A percentile compares a stretch with the other conserved stretches of the same genome.
phyloP scores from a whole-genome alignment of 2,888 invertebrate species.

The Gnatocerus cornutus region DNA sequence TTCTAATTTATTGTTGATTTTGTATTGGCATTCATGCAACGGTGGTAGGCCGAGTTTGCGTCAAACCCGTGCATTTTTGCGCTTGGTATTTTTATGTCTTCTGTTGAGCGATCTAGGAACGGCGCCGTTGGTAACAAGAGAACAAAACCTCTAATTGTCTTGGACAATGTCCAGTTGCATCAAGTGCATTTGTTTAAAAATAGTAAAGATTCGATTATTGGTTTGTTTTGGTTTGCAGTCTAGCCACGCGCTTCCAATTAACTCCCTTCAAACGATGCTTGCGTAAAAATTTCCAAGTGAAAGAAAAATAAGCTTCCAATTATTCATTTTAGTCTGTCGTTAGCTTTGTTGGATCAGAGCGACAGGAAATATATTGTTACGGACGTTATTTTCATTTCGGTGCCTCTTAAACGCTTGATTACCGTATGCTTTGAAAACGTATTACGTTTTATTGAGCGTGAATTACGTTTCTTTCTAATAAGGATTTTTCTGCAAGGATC shows the following conservation, averaged over 20 bases:
- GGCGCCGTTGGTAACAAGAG: slow-evolving; percentile 28
- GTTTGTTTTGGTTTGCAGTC: slow-evolving; percentile 19
- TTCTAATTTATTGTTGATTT: neutral
- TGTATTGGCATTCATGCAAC: slow-evolving; percentile 18
- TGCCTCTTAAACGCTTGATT: slow-evolving; percentile 27
- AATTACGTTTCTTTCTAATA: slow-evolving; percentile 7
- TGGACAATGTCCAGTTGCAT: slow-evolving; percentile 44
- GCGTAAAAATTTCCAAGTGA: neutral
- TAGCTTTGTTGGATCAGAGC: slow-evolving; percentile 16
- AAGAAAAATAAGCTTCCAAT: neutral
- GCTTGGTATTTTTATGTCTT: slow-evolving; percentile 4
- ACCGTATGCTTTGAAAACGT: slow-evolving; percentile 4
- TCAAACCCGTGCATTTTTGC: slow-evolving; percentile 30
- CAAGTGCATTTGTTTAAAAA: slow-evolving; percentile 29
- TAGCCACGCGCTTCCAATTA: slow-evolving; percentile 32
- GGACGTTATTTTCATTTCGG: slow-evolving; percentile 38
- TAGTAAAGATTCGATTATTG: slow-evolving; percentile 25
- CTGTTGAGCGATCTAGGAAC: no score
- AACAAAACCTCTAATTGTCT: slow-evolving; percentile 38
- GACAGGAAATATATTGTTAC: slow-evolving; percentile 38
- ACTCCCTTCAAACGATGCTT: slow-evolving; percentile 4
- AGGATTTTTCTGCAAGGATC: neutral
- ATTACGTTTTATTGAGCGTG: slow-evolving; percentile 29
- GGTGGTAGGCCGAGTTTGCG: no score
- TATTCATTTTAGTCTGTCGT: no score